Base-by-base conservation (phyloP, 1,140 invertebrate genomes). In the Dendrolimus punctatus region DNA sequence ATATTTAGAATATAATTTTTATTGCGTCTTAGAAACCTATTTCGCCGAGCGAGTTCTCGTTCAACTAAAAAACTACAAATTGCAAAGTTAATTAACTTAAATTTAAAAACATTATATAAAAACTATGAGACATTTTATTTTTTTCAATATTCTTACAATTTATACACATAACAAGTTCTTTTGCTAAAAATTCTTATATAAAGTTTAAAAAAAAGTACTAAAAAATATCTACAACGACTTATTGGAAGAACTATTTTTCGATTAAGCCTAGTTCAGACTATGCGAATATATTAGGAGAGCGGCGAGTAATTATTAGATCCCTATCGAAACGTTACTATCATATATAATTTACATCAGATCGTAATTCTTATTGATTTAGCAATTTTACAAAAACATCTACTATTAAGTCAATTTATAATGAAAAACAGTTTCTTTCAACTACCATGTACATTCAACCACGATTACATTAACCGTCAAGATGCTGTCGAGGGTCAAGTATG, bases 1-100 rank as follows among this genome's bases (percentile, higher is more conserved):
- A 57, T 48, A 46, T 68, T 62, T 61, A 65, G 73, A 76, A 82
- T 83, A 83, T 80, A 83, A 79, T 68, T 85, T 85, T 85, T 80
- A 80, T 84, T 81, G 64, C 59, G 76, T 62, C 68, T 80, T 80
- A 82, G 77, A 83, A 80, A 83, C 78, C 81, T 80, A 70, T 71
- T 68, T 79, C 76, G 76, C 82, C 67, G 73, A 76, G 78, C 76
- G 78, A 73, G 74, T 74, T 64, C 71, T 40, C 69, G 67, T 64
- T 64, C 50, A 60, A 69, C 59, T 72, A 73, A 69, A 70, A 62
- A 70, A 66, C 73, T 74, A 59, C 63, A 62, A 64, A 60, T 60
- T 64, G 64, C 36, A 61, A 62, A 56, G 60, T 65, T 68, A 66
- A 65, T 54, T 71, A 23, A 23, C 23, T 23, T 23, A 23, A 23